Base-by-base conservation (phyloP, 1,140 invertebrate species). In the Panagrolaimus sp. region DNA sequence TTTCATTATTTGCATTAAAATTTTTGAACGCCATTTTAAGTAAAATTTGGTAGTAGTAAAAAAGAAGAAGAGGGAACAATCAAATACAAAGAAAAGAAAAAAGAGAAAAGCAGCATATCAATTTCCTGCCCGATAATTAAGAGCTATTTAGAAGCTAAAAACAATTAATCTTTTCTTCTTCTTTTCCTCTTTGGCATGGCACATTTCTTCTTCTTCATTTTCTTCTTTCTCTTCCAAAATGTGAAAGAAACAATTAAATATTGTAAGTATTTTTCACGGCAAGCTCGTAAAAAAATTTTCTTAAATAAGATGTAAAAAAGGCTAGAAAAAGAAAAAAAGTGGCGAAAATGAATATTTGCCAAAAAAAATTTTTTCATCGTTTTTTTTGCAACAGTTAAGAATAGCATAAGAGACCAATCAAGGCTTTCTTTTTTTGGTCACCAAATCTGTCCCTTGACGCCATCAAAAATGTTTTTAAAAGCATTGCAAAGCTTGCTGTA, bases 81-180 rank as follows among this genome's bases (percentile, higher is more conserved):
- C 21, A 26, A 58, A 58, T 58, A 58, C 21, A 58, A 26, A 28
- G 21, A 21, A 28, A n/a, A 24, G 26, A 52, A 52, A 21, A 21
- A 24, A 24, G 48, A 26, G 52, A 21, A 58, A 58, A 58, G 52
- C 52, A 58, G 52, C 52, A 15, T 58, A 21, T 21, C 28, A 58
- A 58, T 58, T 58, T 58, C 28, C 52, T 28, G 52, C 28, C 26
- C 14, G 52, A 58, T 58, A 58, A 58, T 58, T 58, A 58, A 58
- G 52, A 21, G 28, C 52, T 28, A 28, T 58, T 58, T 58, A 58
- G 28, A 28, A 28, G 52, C 52, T 21, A 28, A 21, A 26, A 28
- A 58, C 52, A 58, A 58, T 58, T 58, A 58, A 58, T 58, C 52
- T 58, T 58, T 58, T 21, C 7, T 38, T 58, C 52, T 12, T 58